Base-by-base conservation (phyloP, 1,140 invertebrate species). In the Heterodera schachtii region DNA sequence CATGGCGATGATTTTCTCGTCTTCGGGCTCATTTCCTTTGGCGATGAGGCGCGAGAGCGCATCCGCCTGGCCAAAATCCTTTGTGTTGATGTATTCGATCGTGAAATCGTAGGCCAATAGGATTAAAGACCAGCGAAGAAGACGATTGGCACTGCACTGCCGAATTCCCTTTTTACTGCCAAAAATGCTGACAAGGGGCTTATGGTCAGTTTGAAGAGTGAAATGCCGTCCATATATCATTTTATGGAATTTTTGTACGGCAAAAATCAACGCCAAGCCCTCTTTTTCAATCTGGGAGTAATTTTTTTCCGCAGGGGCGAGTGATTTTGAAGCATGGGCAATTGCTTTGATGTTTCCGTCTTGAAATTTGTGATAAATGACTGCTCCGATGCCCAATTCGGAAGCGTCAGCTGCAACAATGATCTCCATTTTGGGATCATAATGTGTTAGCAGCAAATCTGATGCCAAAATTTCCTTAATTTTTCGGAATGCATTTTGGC, bases 191-290 rank as follows among this genome's bases (percentile, higher is more conserved):
- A n/a, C n/a, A n/a, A n/a, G n/a, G n/a, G n/a, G n/a, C n/a, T n/a
- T n/a, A n/a, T n/a, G n/a, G n/a, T n/a, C n/a, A n/a, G n/a, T n/a
- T n/a, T n/a, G n/a, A n/a, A n/a, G n/a, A n/a, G n/a, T 75, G 82
- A 93, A 93, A 16, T 87, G 69, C 78, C 86, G 84, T 73, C 90
- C 92, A 85, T 87, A 91, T 4, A 92, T 73, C 84, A 91, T 93
- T 57, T 91, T 84, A 60, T 92, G 88, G 86, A 43, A 49, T 49
- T 49, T 49, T 9, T 49, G 47, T 49, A 49, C 47, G 47, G 47
- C 47, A 9, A 49, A 49, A 49, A 49, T 49, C 47, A 49, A 9
- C 47, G 47, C 47, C 47, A 49, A 49, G 47, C 47, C 47, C 41
- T 43, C 44, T 9, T 46, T 70, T 46, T 46, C 41, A 43, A 41